Evolutionary conservation across 2,888 invertebrate species (phyloP), one percentile per base, ranked within the genome.

Genomic region (Nemotelus pantherinus): DNA sequence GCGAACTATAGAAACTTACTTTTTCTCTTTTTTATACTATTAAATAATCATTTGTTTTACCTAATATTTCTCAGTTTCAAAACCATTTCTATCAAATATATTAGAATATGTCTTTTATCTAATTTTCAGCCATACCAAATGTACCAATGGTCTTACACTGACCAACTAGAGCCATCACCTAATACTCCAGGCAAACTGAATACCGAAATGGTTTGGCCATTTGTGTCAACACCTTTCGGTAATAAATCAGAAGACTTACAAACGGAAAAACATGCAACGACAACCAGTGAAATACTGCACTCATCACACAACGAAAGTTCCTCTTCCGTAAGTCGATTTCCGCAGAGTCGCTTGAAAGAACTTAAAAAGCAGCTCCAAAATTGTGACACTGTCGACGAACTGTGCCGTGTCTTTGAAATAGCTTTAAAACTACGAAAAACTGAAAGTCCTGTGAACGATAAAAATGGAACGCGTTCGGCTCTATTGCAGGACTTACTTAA

Each of bases 61-160:
- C 25, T 25, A 25, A 0, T 25, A 25, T 25, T 25, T 25, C 25
- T 25, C 25, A 25, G 25, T 25, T 25, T 25, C 25, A 25, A 25
- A 25, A 25, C 25, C 25, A 25, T 25, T 25, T 25, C 25, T 25
- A 25, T 25, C 25, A 25, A 25, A 25, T 25, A 25, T 25, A 25
- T 25, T 25, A 25, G 25, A 65, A 58, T n/a, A 5, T 58, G 5
- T 58, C 25, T n/a, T 45, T 43, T 72, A 44, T 39, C 58, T 50
- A 44, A 2, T 82, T 88, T 90, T 50, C 88, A 96, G 96, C 93
- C 95, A 78, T 95, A 94, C 87, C 90, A 94, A 84, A 95, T 95
- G 93, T 97, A 97, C 88, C 94, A 93, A 85, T 97, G 96, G 96
- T 91, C 94, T 44, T 94, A 95, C 85, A 93, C 93, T 80, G 94